phyloP scores from a whole-genome alignment of 2,113 vertebrate species.

The Dasyornis broadbenti region DNA sequence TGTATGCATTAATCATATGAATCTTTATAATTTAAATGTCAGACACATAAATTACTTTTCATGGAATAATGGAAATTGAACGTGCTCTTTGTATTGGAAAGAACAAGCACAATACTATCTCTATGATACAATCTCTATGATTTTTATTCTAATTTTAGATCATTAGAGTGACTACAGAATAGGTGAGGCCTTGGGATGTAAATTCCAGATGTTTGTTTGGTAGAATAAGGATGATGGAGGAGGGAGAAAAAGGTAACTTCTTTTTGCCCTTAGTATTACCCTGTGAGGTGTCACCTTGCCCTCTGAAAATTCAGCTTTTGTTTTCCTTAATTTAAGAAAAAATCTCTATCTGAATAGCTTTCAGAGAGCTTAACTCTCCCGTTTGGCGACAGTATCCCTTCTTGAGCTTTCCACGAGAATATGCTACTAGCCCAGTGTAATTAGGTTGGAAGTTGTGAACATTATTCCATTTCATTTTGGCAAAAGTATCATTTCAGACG shows the following conservation, averaged over 20 bases:
- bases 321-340: neutral
- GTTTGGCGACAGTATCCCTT: neutral
- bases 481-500: neutral
- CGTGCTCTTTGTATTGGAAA: neutral
- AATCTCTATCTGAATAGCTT: neutral
- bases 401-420: neutral
- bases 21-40: neutral
- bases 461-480: neutral
- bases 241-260: accelerated
- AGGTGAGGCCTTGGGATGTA: neutral
- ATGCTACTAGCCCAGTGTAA: neutral
- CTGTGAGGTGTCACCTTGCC: neutral
- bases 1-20: neutral
- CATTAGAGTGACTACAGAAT: neutral
- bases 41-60: neutral
- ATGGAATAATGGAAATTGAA: neutral
- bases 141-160: neutral
- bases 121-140: neutral
- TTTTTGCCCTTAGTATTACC: neutral
- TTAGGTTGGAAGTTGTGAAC: neutral
- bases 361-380: neutral
- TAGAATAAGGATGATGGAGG: neutral
- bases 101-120: neutral
- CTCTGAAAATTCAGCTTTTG: neutral
- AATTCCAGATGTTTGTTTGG: neutral